A percentile compares a stretch with the other conserved stretches of the same genome.
Evolutionary conservation across 2,113 vertebrate genomes (phyloP).

Genomic region (Platycercus adscitus): DNA sequence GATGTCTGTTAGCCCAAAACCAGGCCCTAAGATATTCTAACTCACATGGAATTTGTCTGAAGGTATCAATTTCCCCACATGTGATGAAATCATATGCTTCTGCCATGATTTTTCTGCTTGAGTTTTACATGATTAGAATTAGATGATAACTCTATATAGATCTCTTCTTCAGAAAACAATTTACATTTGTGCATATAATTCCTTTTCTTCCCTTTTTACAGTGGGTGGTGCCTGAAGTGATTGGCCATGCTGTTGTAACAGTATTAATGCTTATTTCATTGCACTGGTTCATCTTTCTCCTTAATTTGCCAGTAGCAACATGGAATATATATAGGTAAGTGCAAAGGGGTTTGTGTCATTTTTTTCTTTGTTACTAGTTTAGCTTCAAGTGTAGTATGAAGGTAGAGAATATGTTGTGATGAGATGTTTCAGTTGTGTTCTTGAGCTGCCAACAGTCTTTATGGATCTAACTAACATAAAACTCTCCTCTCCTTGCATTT

Average conservation of each 20-base stretch:
- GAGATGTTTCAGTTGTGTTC: neutral
- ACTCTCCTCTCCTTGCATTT: neutral
- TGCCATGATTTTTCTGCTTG: neutral
- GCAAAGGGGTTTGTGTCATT: neutral
- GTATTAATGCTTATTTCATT: slow-evolving; percentile 92
- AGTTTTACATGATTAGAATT: neutral
- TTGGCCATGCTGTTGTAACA: slow-evolving; percentile 88
- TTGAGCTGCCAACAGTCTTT: neutral
- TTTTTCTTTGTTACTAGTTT: neutral
- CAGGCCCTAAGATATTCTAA: neutral
- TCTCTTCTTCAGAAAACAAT: neutral
- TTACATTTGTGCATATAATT: neutral
- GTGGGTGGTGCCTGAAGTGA: slow-evolving; percentile 95
- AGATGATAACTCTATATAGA: neutral
- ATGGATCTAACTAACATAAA: neutral
- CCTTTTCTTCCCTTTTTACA: slow-evolving; percentile 39
- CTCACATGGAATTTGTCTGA: neutral
- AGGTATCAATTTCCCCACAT: neutral
- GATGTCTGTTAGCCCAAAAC: neutral
- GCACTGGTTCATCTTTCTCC: slow-evolving; percentile 98
- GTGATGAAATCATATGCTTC: neutral
- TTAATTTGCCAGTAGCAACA: slow-evolving; percentile 92
- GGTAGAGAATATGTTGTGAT: neutral
- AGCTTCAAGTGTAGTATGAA: neutral
- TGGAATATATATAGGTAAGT: slow-evolving; percentile 96